phyloP scores from a whole-genome alignment of 2,888 invertebrate species.

The Amphipyra tragopoginis region DNA sequence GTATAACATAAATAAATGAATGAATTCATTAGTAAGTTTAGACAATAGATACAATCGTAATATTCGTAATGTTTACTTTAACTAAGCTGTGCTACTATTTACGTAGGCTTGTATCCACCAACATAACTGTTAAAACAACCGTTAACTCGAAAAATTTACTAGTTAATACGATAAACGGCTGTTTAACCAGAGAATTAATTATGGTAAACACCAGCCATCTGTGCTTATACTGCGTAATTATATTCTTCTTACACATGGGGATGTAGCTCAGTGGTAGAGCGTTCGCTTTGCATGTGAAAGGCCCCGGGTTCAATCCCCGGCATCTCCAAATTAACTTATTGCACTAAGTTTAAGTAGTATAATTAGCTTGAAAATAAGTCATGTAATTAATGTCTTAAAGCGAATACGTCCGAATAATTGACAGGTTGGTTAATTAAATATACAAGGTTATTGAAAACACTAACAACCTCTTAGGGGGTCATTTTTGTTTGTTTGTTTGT shows the following conservation, averaged over 20 bases:
- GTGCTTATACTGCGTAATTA: not conserved
- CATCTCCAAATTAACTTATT: conserved; percentile 91
- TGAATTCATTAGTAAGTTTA: conserved; percentile 25
- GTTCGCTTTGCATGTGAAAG: conserved; percentile 99
- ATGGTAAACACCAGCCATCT: too few species aligned
- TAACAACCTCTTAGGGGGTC: too few species aligned
- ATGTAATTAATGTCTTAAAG: too few species aligned
- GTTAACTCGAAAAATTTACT: too few species aligned
- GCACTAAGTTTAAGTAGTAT: not conserved
- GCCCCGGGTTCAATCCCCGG: conserved; percentile 99
- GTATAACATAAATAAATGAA: not conserved
- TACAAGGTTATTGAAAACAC: too few species aligned
- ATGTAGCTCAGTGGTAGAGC: conserved; percentile 99
- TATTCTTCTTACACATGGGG: conserved; percentile 78
- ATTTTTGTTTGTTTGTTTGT: too few species aligned
- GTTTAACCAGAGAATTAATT: too few species aligned
- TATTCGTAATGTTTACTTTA: conserved; percentile 6
- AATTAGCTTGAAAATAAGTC: conserved; percentile 1
- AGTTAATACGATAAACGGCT: too few species aligned
- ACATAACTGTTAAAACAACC: too few species aligned
- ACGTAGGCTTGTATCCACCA: too few species aligned
- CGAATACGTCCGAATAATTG: too few species aligned
- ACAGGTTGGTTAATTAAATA: too few species aligned
- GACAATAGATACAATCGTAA: conserved; percentile 10
- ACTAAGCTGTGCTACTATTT: not conserved